Evolutionary conservation across 2,888 invertebrate species (phyloP).

Genomic region (Drosophila mimetica): DNA sequence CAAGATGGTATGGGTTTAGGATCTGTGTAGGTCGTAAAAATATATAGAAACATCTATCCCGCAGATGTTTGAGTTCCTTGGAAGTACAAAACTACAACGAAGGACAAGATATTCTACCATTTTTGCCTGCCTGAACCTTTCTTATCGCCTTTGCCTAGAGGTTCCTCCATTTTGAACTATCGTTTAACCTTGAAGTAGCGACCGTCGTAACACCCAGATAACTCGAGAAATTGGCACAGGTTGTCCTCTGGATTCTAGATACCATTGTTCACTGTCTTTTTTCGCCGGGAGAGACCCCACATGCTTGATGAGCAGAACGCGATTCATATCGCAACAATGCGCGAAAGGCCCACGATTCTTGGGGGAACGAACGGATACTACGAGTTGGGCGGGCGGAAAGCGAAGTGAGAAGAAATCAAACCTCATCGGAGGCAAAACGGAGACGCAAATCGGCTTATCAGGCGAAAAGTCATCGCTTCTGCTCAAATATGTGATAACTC

Average conservation of each 20-base stretch:
- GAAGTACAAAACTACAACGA: constrained; percentile 22
- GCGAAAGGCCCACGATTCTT: constrained; percentile 31
- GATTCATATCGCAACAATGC: too few species aligned
- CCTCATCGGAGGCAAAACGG: constrained; percentile 24
- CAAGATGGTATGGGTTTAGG: constrained; percentile 7
- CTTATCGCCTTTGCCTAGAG: constrained; percentile 45
- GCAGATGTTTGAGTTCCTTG: constrained; percentile 30
- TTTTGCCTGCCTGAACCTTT: constrained; percentile 25
- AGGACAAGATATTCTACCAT: not conserved
- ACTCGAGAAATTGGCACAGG: constrained; percentile 6
- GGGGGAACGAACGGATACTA: constrained; percentile 49
- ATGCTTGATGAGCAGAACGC: constrained; percentile 8
- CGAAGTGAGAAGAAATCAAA: constrained; percentile 27
- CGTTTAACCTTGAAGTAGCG: constrained; percentile 59
- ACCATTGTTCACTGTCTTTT: constrained; percentile 16
- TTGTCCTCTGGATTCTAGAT: constrained; percentile 19
- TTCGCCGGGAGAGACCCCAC: constrained; percentile 8
- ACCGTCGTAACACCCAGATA: constrained; percentile 11
- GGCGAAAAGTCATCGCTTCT: constrained; percentile 48
- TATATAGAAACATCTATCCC: not conserved
- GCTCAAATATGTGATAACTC: constrained; percentile 68
- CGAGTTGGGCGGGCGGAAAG: constrained; percentile 28
- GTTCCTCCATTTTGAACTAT: constrained; percentile 19
- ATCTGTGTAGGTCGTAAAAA: not conserved
- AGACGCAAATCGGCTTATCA: constrained; percentile 81